A percentile compares a stretch with the other conserved stretches of the same genome.
These are phyloP conservation scores for Rhysida immarginata DNA, from an alignment of 1,140 invertebrate genomes.

Conservation along the genomic window DNA sequence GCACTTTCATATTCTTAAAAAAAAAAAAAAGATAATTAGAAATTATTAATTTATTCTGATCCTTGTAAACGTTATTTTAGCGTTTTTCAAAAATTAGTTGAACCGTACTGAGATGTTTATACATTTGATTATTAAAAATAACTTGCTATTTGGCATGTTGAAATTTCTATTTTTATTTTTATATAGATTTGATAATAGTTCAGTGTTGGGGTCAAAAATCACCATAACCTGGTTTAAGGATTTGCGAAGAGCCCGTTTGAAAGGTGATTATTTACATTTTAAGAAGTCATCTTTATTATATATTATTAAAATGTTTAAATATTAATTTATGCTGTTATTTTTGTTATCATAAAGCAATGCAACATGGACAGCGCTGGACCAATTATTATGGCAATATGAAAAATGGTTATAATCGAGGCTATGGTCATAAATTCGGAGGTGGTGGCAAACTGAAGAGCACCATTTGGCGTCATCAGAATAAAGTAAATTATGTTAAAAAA, in stretches of 20 bases:
- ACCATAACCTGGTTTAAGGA: slow-evolving; percentile 2
- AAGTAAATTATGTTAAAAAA: too few species aligned
- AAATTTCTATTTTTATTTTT: background rate
- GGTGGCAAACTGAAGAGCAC: background rate
- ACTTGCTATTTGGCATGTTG: background rate
- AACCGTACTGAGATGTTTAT: too few species aligned
- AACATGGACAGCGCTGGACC: slow-evolving; percentile 1
- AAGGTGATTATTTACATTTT: background rate
- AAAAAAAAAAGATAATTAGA: too few species aligned
- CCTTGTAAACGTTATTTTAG: too few species aligned
- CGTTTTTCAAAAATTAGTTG: too few species aligned
- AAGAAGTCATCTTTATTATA: too few species aligned
- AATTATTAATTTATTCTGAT: too few species aligned
- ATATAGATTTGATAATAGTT: background rate
- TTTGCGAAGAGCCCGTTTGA: background rate
- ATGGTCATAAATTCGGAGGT: background rate
- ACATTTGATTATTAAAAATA: background rate
- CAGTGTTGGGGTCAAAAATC: background rate
- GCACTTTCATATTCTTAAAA: too few species aligned
- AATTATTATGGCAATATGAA: slow-evolving; percentile 1
- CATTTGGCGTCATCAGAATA: background rate
- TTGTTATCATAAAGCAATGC: background rate
- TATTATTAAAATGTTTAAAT: too few species aligned
- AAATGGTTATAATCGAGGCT: background rate
- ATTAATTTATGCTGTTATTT: too few species aligned